Base-by-base conservation (phyloP, 1,140 invertebrate genomes). In the Drosophila serrata region DNA sequence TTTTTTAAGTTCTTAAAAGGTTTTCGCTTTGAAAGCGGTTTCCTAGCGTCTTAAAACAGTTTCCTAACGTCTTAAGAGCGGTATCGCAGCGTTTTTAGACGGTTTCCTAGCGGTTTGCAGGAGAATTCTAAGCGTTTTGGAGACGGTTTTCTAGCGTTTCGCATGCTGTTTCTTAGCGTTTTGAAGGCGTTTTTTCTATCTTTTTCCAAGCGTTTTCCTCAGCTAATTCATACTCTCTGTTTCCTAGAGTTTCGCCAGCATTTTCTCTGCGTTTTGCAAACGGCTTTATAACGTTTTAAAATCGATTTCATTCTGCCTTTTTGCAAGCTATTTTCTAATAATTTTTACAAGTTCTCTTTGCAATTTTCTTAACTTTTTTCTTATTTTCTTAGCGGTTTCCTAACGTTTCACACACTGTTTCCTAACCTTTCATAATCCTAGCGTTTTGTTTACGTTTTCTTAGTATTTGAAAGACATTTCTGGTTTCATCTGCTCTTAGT, bases 401-500 rank as follows among this genome's bases (percentile, higher is more conserved):
- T 0, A 29, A 27, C 49, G n/a, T 51, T 31, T 51, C 3, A 4
- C 6, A 3, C 3, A 7, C n/a, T 12, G 8, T 19, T 42, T 33
- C 4, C 13, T 17, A 22, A 39, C 27, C 5, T 31, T 29, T 31
- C 15, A 5, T n/a, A n/a, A n/a, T n/a, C n/a, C 5, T 11, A n/a
- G n/a, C 29, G 51, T 24, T 11, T 55, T 3, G 2, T 9, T 2
- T 3, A 31, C 17, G 13, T 22, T 55, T 55, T 9, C 2, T 6
- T 12, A 13, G 6, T 37, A 8, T 35, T 55, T 37, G 8, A 55
- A 35, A 13, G 7, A 33, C 19, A 51, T 51, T 55, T 55, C 31
- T 55, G 51, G 51, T 55, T 55, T 55, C 19, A 55, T 37, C 31
- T 12, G 49, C 5, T 13, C n/a, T 33, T 29, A 35, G 19, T 27